A percentile compares a stretch with the other conserved stretches of the same genome.
phyloP scores from a whole-genome alignment of 2,797 vertebrate genomes.

The Sphenopsis melanotis region DNA sequence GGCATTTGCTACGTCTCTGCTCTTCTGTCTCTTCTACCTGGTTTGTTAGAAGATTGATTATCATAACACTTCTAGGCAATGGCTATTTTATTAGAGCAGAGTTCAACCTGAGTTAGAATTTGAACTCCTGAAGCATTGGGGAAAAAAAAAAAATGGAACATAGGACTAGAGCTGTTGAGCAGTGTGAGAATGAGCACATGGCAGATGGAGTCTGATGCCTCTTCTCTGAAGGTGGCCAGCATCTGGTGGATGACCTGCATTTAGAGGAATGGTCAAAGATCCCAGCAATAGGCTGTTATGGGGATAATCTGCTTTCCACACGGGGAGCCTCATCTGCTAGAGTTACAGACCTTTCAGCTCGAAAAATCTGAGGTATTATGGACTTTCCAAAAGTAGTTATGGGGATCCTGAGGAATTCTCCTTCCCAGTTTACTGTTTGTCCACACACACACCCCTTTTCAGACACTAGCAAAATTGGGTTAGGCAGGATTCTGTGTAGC shows the following conservation, averaged over 20 bases:
- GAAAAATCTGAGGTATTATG: background rate
- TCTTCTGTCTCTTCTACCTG: background rate
- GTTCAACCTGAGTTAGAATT: background rate
- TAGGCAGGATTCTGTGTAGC: background rate
- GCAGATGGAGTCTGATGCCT: background rate
- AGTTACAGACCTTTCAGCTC: background rate
- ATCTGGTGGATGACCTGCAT: background rate
- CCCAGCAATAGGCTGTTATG: background rate
- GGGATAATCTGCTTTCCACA: background rate
- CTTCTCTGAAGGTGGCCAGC: background rate
- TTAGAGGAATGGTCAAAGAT: background rate
- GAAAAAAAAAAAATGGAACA: background rate
- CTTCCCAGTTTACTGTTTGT: background rate
- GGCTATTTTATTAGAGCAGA: background rate
- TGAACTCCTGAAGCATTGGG: background rate
- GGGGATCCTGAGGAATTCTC: background rate
- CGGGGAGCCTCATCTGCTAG: background rate
- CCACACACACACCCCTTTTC: rapidly evolving
- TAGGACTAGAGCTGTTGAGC: background rate
- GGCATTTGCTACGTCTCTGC: background rate
- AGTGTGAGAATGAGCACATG: background rate
- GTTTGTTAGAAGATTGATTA: background rate
- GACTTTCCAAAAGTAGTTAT: background rate
- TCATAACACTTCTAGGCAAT: background rate
- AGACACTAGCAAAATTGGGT: background rate